Evolutionary conservation across 2,797 vertebrate genomes (phyloP).

Genomic region (Holocentrus rufus): DNA sequence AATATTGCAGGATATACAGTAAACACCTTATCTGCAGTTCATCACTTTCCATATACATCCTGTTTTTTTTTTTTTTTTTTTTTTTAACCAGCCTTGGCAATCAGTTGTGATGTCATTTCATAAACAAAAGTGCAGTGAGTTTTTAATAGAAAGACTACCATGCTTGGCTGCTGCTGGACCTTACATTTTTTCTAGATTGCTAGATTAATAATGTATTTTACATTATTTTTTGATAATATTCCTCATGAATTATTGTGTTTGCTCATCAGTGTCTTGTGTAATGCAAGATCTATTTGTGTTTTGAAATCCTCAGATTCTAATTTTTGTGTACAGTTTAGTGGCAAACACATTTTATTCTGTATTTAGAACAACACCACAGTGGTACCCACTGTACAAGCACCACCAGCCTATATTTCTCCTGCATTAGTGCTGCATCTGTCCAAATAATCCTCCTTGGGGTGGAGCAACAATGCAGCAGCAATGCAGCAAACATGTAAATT

Average conservation of each 20-base stretch:
- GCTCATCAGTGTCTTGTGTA: not conserved
- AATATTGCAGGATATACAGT: not conserved
- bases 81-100: no score
- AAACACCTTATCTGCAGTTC: no score
- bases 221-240: not conserved
- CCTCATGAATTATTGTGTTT: not conserved
- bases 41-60: no score
- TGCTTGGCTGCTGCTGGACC: no score
- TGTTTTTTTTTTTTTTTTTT: no score
- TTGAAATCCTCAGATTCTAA: slow-evolving; percentile 19
- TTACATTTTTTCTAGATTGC: no score
- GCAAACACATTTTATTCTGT: not conserved
- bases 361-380: slow-evolving; percentile 18
- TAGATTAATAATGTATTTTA: no score
- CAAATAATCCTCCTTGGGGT: no score
- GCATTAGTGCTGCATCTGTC: slow-evolving; percentile 15
- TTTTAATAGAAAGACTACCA: no score
- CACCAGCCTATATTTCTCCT: not conserved
- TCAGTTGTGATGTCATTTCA: no score
- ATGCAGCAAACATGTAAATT: slow-evolving; percentile 9
- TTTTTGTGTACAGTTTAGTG: not conserved
- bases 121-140: not conserved
- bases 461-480: not conserved
- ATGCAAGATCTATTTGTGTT: not conserved
- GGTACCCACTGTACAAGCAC: slow-evolving; percentile 26